Evolutionary conservation across 1,140 invertebrate species (phyloP).

Genomic region (Dendroctonus valens): DNA sequence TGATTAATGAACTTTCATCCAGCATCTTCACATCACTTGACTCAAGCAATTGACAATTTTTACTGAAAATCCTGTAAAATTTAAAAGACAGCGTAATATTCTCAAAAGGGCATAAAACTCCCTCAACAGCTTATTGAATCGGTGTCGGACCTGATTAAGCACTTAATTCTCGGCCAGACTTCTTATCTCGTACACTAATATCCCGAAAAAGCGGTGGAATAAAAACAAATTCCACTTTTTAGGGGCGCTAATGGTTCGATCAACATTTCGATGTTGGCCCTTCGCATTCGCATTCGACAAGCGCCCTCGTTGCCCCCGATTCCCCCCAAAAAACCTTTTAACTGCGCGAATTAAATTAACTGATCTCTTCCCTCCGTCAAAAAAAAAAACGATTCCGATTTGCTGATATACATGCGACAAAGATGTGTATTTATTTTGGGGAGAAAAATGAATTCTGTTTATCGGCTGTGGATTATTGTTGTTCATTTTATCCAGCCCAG

Average conservation of each 20-base stretch:
- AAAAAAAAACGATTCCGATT: conserved; percentile 1
- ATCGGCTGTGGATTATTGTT: too few relatives aligned
- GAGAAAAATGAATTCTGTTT: too few relatives aligned
- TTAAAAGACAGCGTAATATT: too few relatives aligned
- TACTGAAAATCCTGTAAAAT: too few relatives aligned
- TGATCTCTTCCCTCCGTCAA: not conserved
- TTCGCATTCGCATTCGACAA: conserved; percentile 6
- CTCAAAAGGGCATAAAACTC: too few relatives aligned
- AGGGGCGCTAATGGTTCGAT: conserved; percentile 12
- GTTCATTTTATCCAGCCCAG: too few relatives aligned
- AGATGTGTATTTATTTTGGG: too few relatives aligned
- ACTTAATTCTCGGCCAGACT: not conserved
- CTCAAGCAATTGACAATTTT: too few relatives aligned
- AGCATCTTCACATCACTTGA: too few relatives aligned
- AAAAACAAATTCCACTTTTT: conserved; percentile 18
- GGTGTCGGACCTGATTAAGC: not conserved
- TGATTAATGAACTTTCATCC: too few relatives aligned
- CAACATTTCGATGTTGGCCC: conserved; percentile 6
- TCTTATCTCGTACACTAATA: not conserved
- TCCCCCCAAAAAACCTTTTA: conserved; percentile 12
- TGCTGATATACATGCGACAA: not conserved
- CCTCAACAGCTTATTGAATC: too few relatives aligned
- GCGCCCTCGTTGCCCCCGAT: not conserved
- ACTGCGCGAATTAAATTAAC: conserved; percentile 16
- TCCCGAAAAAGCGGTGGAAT: not conserved